A percentile compares a stretch with the other conserved stretches of the same genome.
These are phyloP conservation scores for Rousettus madagascariensis DNA, from an alignment of 2,797 vertebrate species.

Conservation along the genomic window DNA sequence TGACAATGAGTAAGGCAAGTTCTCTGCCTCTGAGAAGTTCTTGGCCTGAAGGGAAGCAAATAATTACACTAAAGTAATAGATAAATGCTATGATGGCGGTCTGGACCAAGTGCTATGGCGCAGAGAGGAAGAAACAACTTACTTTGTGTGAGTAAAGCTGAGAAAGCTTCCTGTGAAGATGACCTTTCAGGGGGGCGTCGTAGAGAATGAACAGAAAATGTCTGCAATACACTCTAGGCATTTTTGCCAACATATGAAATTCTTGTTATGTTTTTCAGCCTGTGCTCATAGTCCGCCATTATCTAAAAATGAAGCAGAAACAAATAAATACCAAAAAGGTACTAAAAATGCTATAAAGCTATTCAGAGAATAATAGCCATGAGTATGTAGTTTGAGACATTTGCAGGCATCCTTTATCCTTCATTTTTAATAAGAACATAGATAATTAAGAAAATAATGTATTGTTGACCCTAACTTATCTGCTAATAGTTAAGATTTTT, in stretches of 20 bases:
- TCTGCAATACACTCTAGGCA: background rate
- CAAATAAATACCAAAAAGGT: constrained; percentile 44
- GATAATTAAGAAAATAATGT: constrained; percentile 48
- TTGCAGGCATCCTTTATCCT: background rate
- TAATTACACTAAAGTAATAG: background rate
- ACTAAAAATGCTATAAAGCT: constrained; percentile 34
- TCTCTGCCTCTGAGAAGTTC: constrained; percentile 7
- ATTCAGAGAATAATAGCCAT: background rate
- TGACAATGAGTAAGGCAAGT: background rate
- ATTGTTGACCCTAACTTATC: background rate
- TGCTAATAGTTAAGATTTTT: constrained; percentile 18
- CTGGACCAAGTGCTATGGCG: background rate
- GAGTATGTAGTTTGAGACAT: constrained; percentile 6
- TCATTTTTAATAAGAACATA: background rate
- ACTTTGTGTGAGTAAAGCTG: background rate
- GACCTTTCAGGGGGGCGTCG: background rate
- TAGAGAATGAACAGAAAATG: background rate
- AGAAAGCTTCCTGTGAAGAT: background rate
- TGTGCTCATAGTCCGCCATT: background rate
- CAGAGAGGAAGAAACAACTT: background rate
- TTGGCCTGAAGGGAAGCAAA: background rate
- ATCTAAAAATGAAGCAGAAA: constrained; percentile 51
- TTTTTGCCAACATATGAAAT: constrained; percentile 13
- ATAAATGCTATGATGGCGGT: background rate
- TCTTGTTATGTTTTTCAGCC: background rate